These are phyloP conservation scores for Neotoxoptera formosana DNA, from an alignment of 1,140 invertebrate species.

Conservation along the genomic window DNA sequence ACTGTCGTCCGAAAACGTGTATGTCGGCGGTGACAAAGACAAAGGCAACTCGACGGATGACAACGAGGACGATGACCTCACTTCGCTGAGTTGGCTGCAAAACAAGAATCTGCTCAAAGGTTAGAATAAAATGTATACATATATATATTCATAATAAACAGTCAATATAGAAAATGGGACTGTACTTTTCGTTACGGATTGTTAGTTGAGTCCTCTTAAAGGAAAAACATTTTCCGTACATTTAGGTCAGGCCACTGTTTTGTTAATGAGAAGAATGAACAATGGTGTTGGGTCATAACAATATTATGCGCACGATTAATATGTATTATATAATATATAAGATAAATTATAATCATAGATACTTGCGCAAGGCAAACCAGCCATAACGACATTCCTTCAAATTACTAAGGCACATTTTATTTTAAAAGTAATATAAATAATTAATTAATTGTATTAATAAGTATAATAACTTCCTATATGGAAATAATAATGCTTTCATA, in stretches of 20 bases:
- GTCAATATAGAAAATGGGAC: not conserved
- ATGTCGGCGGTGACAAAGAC: constrained; percentile 59
- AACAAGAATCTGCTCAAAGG: constrained; percentile 89
- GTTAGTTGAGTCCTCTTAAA: constrained; percentile 2
- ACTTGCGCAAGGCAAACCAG: not conserved
- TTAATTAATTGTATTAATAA: not conserved
- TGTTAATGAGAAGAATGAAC: not conserved
- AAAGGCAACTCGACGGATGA: constrained; percentile 58
- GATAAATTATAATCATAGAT: not conserved
- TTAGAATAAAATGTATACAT: constrained; percentile 60
- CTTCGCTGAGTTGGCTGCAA: constrained; percentile 88
- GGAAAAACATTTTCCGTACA: constrained; percentile 42
- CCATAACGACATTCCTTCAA: not conserved
- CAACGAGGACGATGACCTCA: constrained; percentile 81
- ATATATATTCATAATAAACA: constrained; percentile 27
- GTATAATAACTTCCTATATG: not conserved
- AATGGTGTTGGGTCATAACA: constrained; percentile 9
- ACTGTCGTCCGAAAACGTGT: constrained; percentile 50
- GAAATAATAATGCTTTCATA: not conserved
- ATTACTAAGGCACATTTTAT: not conserved
- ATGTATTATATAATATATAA: not conserved
- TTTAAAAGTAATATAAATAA: not conserved
- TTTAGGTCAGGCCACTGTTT: constrained; percentile 31
- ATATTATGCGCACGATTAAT: constrained; percentile 1
- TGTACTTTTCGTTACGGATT: constrained; percentile 36